Base-by-base conservation (phyloP, 2,797 vertebrate genomes). In the Notolepis coatsorum region DNA sequence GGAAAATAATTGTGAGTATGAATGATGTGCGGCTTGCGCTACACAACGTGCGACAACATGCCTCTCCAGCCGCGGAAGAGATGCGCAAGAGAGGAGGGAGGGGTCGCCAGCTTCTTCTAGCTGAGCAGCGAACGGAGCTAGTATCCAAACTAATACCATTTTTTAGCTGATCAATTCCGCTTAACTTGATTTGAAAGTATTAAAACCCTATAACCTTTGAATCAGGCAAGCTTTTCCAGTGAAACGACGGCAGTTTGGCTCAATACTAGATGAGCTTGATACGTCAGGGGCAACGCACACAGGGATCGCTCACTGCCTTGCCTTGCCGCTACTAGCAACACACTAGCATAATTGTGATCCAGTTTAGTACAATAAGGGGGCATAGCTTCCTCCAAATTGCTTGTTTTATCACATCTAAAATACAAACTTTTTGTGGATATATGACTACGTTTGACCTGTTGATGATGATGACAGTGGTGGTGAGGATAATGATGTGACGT, bases 31-130 rank as follows among this genome's bases (percentile, higher is more conserved):
- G 3, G 3, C 13, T n/a, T 33, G 25, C 5, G 35, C 12, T 4
- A 3, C n/a, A 18, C 54, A 25, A 45, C 15, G 25, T 42, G 65
- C 54, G 57, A 46, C 71, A 38, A 51, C 54, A 61, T 42, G 65
- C 17, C 37, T n/a, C 15, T 2, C 23, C 12, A 23, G 42, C 8
- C 41, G 23, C 50, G 71, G 53, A 59, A 63, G 61, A 62, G 75
- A 81, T 77, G 83, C 64, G 38, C 46, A 21, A 20, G 5, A 35
- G 28, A 49, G 58, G 50, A 65, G 60, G 58, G 71, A 75, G 61
- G 61, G 49, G 41, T 8, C 17, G 37, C 12, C 12, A 0, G 57
- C 55, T 33, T 27, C 43, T 24, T 15, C n/a, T n/a, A n/a, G n/a
- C n/a, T n/a, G n/a, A 2, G 21, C 23, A 46, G 38, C 28, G 13